phyloP scores from a whole-genome alignment of 2,888 invertebrate species.

The Aethes cnicana region DNA sequence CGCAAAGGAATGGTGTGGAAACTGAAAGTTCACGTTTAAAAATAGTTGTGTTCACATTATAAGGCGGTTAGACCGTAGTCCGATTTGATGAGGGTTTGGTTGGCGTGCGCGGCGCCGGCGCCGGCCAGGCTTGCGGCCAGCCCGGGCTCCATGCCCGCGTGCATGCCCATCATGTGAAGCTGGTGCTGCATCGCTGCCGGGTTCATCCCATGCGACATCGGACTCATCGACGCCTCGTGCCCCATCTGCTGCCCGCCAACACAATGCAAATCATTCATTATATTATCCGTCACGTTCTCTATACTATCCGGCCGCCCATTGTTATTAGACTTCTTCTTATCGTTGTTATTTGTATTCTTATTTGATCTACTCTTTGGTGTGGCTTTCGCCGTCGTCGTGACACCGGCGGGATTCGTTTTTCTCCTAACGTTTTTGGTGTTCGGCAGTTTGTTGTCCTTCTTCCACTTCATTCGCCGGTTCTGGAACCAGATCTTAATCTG shows the following conservation, averaged over 20 bases:
- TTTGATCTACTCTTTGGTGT: conserved; percentile 87
- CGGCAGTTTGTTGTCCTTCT: conserved; percentile 92
- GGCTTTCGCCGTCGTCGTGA: conserved; percentile 83
- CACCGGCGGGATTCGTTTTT: conserved; percentile 89
- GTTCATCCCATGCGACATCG: conserved; percentile 75
- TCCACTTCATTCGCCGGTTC: conserved; percentile 90
- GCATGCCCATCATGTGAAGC: conserved; percentile 76
- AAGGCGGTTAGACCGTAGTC: conserved; percentile 93
- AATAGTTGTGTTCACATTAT: conserved; percentile 75
- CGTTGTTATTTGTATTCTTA: conserved; percentile 80
- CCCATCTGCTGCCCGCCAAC: conserved; percentile 77
- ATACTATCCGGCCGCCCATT: conserved; percentile 84
- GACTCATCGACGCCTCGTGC: conserved; percentile 77
- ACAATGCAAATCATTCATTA: conserved; percentile 83
- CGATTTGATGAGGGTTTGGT: conserved; percentile 88
- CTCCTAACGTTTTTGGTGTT: conserved; percentile 90
- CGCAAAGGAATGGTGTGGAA: conserved; percentile 78
- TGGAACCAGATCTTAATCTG: conserved; percentile 96
- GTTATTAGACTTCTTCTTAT: conserved; percentile 79
- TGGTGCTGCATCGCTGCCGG: conserved; percentile 79
- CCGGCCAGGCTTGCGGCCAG: conserved; percentile 77
- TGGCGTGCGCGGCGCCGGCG: conserved; percentile 77
- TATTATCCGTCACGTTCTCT: conserved; percentile 85
- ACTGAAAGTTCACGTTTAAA: conserved; percentile 71
- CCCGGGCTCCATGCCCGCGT: conserved; percentile 73